Base-by-base conservation (phyloP, 2,888 invertebrate species). In the Dusona sp. region DNA sequence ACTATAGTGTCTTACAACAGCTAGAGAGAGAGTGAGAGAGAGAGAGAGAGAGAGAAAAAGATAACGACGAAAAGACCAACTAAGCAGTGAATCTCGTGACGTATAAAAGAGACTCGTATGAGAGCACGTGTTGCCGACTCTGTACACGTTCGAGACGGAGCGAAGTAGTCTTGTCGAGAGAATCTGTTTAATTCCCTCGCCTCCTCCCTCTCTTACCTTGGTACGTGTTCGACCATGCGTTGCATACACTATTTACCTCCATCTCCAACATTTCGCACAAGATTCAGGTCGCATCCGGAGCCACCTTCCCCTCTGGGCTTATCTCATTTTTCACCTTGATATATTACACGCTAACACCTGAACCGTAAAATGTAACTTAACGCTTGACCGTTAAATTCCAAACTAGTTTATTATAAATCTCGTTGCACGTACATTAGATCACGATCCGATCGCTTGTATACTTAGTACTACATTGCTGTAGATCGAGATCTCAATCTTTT, bases 271-370 rank as follows among this genome's bases (percentile, higher is more conserved):
- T 85, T 85, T 85, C 73, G 70, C 68, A 57, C 81, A 67, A 73
- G 81, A 82, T 85, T 85, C 73, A 85, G 81, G 78, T 82, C 78
- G 74, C 79, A 79, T 68, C 84, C 79, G 79, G 74, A 85, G 81
- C 73, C 81, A 85, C 77, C 77, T 85, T 85, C 72, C 72, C 68
- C 75, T 70, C 29, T 33, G 65, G 70, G 65, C 78, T 82, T 85
- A 79, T 85, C 81, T 85, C 61, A 82, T 68, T 82, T 72, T 65
- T 65, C 73, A 61, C 74, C 84, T 81, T 85, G 78, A 85, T 85
- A 81, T 85, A 85, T 82, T 82, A 78, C 81, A 48, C 67, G 74
- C 85, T 36, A 81, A 81, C 85, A 85, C 85, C 85, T 85, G 81
- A 85, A 85, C 78, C 78, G 85, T 84, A 84, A 80, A 77, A 77